Evolutionary conservation across 1,140 invertebrate genomes (phyloP).

Genomic region (Papilio machaon): DNA sequence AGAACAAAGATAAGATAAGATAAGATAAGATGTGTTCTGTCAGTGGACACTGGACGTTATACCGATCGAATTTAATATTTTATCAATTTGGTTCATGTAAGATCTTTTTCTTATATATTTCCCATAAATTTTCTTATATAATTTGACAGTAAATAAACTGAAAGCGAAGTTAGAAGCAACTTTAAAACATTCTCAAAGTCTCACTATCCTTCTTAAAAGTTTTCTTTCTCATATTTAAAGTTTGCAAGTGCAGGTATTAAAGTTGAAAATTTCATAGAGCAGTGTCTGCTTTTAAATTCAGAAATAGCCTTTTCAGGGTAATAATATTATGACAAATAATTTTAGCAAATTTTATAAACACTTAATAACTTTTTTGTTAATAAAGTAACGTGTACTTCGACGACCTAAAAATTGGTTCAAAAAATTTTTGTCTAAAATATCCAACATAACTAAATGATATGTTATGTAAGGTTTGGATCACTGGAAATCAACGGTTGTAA

Average conservation of each 20-base stretch:
- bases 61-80: no score
- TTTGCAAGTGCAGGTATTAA: constrained; percentile 26
- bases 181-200: not conserved
- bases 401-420: no score
- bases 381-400: no score
- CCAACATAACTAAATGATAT: no score
- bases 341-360: not conserved
- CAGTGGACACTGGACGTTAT: no score
- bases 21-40: no score
- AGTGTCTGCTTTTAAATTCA: constrained; percentile 2
- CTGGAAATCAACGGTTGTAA: no score
- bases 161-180: not conserved
- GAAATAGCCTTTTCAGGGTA: not conserved
- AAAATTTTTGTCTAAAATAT: no score
- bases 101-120: not conserved
- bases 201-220: constrained; percentile 15
- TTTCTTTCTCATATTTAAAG: constrained; percentile 12
- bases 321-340: not conserved
- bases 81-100: no score
- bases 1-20: no score
- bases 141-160: not conserved
- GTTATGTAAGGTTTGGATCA: no score
- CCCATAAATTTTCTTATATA: not conserved
- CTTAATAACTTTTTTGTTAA: no score
- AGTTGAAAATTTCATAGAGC: not conserved